These are phyloP conservation scores for Phallusia fumigata DNA, from an alignment of 23 tunicate species.

Conservation along the genomic window DNA sequence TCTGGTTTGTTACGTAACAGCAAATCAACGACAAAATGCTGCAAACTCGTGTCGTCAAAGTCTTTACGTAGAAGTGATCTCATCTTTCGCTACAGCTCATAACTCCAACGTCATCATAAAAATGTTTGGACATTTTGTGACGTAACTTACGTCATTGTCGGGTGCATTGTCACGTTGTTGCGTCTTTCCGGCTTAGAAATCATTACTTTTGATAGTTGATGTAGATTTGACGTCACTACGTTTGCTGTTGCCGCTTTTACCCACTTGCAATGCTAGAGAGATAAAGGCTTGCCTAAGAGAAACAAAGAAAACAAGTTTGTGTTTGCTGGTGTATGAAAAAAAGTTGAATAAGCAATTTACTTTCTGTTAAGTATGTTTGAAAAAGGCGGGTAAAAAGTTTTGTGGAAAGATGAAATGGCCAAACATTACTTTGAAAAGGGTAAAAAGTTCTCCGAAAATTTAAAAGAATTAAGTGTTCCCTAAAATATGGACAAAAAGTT, in stretches of 20 bases:
- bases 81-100: too few relatives aligned
- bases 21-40: too few relatives aligned
- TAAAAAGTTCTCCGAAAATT: not conserved
- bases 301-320: not conserved
- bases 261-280: conserved; percentile 1
- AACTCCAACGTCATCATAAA: too few relatives aligned
- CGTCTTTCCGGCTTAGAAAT: too few relatives aligned
- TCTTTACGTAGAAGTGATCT: too few relatives aligned
- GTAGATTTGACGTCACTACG: not conserved
- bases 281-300: not conserved
- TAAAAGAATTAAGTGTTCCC: too few relatives aligned
- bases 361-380: not conserved
- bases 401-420: not conserved
- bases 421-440: not conserved
- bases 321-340: not conserved
- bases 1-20: too few relatives aligned
- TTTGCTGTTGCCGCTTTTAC: not conserved
- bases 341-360: not conserved
- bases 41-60: too few relatives aligned
- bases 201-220: not conserved
- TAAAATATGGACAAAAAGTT: too few relatives aligned
- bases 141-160: too few relatives aligned
- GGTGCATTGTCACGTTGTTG: too few relatives aligned
- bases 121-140: too few relatives aligned
- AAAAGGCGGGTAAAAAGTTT: not conserved